Conservation (phyloP, 2,113 vertebrate genomes). For the Pollimyrus isidori region DNA sequence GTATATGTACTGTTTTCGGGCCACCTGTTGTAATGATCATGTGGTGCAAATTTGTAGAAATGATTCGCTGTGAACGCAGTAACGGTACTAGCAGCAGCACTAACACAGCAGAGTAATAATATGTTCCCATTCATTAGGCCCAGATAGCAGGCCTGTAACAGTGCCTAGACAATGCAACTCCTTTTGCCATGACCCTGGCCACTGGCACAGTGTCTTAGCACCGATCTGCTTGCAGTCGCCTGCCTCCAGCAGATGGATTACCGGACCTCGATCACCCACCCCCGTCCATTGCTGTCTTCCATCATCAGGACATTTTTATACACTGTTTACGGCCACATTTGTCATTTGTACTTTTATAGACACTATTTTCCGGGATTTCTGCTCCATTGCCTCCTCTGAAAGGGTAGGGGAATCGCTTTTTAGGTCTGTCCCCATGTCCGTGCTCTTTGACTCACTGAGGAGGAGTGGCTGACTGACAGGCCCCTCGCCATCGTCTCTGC, state of each 20-base stretch:
- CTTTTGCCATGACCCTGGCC: neutral
- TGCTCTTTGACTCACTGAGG: neutral
- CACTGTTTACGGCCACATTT: neutral
- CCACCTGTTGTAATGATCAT: neutral
- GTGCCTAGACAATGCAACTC: neutral
- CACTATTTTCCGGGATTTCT: constrained; percentile 2
- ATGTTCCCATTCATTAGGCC: neutral
- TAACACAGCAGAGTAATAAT: neutral
- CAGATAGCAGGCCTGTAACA: neutral
- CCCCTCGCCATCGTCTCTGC: neutral
- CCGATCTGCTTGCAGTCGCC: neutral
- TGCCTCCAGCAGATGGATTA: neutral
- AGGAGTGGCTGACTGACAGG: neutral
- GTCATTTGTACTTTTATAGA: constrained; percentile 7
- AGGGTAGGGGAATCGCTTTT: neutral
- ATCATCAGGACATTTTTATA: constrained; percentile 4
- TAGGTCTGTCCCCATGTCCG: neutral
- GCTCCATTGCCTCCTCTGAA: neutral
- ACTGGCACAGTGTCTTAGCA: neutral
- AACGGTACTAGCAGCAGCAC: neutral
- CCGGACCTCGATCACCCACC: neutral
- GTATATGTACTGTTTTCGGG: neutral
- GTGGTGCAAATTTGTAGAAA: neutral
- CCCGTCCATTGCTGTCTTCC: neutral
- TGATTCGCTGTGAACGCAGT: neutral